These are phyloP conservation scores for Volucella inanis DNA, from an alignment of 2,888 invertebrate genomes.

Conservation along the genomic window DNA sequence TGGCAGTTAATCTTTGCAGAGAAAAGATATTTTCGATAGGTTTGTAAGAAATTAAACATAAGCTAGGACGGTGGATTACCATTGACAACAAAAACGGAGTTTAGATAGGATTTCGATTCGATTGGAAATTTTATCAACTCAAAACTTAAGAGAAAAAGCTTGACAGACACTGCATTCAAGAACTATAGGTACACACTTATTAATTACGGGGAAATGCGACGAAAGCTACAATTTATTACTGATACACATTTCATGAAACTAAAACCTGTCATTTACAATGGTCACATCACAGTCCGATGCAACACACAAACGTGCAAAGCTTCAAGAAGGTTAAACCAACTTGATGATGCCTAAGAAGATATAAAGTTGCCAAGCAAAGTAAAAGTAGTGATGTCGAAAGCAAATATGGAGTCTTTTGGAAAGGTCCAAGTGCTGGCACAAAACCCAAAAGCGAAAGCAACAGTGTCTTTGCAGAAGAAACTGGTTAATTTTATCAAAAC, in stretches of 20 bases:
- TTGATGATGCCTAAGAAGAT: slow-evolving; percentile 91
- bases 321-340: slow-evolving; percentile 92
- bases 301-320: slow-evolving; percentile 97
- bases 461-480: slow-evolving; percentile 89
- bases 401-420: slow-evolving; percentile 91
- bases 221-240: slow-evolving; percentile 89
- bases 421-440: slow-evolving; percentile 93
- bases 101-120: too few relatives aligned
- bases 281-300: slow-evolving; percentile 91
- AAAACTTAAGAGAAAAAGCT: too few relatives aligned
- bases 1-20: slow-evolving; percentile 40
- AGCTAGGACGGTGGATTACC: too few relatives aligned
- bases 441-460: slow-evolving; percentile 92
- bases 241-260: slow-evolving; percentile 94
- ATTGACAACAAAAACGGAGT: too few relatives aligned
- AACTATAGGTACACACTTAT: slow-evolving; percentile 96
- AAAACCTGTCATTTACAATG: slow-evolving; percentile 93
- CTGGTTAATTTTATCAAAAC: slow-evolving; percentile 88
- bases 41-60: too few relatives aligned
- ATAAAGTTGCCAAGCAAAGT: slow-evolving; percentile 91
- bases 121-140: too few relatives aligned
- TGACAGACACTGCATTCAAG: too few relatives aligned
- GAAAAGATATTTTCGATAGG: too few relatives aligned
- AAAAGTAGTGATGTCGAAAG: slow-evolving; percentile 89
- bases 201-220: slow-evolving; percentile 96